Evolutionary conservation across 1,140 invertebrate species (phyloP).

Genomic region (Gryllus bimaculatus): DNA sequence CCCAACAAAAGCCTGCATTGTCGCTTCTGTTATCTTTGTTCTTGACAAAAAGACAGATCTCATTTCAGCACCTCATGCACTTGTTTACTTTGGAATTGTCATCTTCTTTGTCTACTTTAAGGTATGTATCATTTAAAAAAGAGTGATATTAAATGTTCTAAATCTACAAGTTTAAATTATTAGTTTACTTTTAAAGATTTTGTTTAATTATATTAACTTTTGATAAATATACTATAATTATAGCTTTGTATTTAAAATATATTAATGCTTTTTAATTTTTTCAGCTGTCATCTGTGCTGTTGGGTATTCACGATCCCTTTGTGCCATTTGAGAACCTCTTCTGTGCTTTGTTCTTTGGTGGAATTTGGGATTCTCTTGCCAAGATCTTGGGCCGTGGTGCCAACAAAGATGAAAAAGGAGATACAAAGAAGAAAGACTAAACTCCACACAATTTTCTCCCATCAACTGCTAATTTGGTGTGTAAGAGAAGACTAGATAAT

Average conservation of each 20-base stretch:
- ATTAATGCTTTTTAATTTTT: conserved; percentile 24
- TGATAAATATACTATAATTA: not conserved
- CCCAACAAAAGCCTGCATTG: conserved; percentile 91
- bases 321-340: conserved; percentile 97
- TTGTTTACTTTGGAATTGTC: conserved; percentile 97
- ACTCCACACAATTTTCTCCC: not conserved
- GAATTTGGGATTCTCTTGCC: conserved; percentile 92
- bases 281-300: conserved; percentile 82
- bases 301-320: conserved; percentile 97
- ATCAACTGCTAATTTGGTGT: not conserved
- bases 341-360: conserved; percentile 94
- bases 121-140: conserved; percentile 35
- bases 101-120: conserved; percentile 99
- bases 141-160: too few relatives aligned
- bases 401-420: conserved; percentile 61
- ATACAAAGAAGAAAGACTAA: conserved; percentile 72
- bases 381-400: conserved; percentile 69
- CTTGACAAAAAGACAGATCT: conserved; percentile 93
- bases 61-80: conserved; percentile 90
- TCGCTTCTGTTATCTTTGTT: conserved; percentile 92
- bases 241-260: not conserved
- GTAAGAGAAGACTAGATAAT: not conserved
- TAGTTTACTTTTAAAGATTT: too few relatives aligned
- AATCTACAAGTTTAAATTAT: too few relatives aligned
- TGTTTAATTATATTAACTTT: not conserved